Base-by-base conservation (phyloP, 2,888 invertebrate genomes). In the Nemapogon koenigi region DNA sequence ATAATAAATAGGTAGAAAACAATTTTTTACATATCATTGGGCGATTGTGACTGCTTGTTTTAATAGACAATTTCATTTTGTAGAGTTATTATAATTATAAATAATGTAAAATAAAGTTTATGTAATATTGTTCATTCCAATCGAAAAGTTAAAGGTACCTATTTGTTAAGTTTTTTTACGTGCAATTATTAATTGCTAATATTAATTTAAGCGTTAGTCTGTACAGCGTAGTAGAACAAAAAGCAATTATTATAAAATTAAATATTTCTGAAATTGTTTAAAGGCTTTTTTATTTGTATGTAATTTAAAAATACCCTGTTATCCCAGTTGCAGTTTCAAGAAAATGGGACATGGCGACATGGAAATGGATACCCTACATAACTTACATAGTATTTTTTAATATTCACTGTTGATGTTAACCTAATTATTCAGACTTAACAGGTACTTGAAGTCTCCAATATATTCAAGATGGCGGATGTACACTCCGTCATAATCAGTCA, bases 121-220 rank as follows among this genome's bases (percentile, higher is more conserved):
- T n/a, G 63, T 72, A 70, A 69, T 66, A 75, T 71, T 59, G 76
- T 78, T 78, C 78, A 78, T 78, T 78, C 78, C 78, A 78, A 70
- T 71, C 65, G 71, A 78, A 75, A 73, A 66, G 75, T 73, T 78
- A 71, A 76, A 67, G 64, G 58, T 75, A 76, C 62, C 64, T 78
- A 75, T 72, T 78, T 76, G 75, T 78, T 78, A 78, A 78, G 78
- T 78, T 78, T 78, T 67, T 78, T 78, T 78, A 78, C 78, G 78
- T 78, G 78, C 78, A 78, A 78, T 78, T 78, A 76, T 78, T 78
- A 75, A 78, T 76, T 76, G 78, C 78, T 78, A 78, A 75, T 72
- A 71, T 57, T 72, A 76, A 72, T 76, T 67, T 78, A 78, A 78
- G 78, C 75, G 59, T 72, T 78, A 78, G 78, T 73, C 71, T 78